These are phyloP conservation scores for Drosophila parvula DNA, from an alignment of 1,140 invertebrate species.

Conservation along the genomic window DNA sequence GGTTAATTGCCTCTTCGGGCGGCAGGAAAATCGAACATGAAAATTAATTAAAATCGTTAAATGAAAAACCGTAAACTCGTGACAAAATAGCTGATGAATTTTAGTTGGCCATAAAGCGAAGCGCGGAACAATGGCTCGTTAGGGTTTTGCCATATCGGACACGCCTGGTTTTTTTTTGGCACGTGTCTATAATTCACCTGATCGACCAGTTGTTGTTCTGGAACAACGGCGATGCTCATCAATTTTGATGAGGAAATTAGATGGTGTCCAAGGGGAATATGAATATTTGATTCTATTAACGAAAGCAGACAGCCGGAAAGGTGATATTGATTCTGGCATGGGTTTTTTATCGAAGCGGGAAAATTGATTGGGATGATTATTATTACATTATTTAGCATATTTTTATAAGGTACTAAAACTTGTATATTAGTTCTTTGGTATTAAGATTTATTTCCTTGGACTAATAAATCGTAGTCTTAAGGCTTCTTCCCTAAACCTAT, in stretches of 20 bases:
- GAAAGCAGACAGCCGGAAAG: constrained; percentile 28
- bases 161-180: constrained; percentile 38
- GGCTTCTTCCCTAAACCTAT: constrained; percentile 1
- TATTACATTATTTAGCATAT: constrained; percentile 11
- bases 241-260: constrained; percentile 40
- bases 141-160: constrained; percentile 40
- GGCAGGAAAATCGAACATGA: constrained; percentile 39
- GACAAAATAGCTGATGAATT: constrained; percentile 49
- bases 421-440: not conserved
- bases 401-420: not conserved
- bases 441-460: not conserved
- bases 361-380: constrained; percentile 11
- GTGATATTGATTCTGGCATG: constrained; percentile 5
- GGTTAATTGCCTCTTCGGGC: constrained; percentile 30
- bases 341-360: not conserved
- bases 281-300: constrained; percentile 44
- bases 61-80: constrained; percentile 17
- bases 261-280: constrained; percentile 30
- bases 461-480: constrained; percentile 29
- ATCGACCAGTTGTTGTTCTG: constrained; percentile 36
- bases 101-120: constrained; percentile 38
- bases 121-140: constrained; percentile 51
- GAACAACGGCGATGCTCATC: not conserved
- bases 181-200: constrained; percentile 51
- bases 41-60: constrained; percentile 58